Evolutionary conservation across 2,113 vertebrate species (phyloP).

Genomic region (Terrapene triunguis): DNA sequence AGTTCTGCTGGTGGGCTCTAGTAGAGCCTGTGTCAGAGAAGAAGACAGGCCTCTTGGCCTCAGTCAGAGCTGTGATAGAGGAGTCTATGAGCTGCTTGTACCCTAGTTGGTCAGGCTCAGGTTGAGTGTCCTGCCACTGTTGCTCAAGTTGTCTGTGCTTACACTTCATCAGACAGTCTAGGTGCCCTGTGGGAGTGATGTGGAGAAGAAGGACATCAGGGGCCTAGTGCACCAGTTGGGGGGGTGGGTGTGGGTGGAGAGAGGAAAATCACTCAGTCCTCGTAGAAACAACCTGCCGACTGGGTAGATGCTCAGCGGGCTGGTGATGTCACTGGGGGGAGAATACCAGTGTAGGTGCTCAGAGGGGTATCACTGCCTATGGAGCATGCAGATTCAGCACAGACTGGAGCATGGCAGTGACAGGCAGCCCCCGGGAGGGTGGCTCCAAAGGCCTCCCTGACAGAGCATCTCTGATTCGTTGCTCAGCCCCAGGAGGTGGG

Average conservation of each 20-base stretch:
- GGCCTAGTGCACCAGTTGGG: fast-evolving
- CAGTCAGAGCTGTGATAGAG: neutral
- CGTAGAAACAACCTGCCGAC: neutral
- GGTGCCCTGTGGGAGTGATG: neutral
- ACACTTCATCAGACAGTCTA: neutral
- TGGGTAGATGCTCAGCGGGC: neutral
- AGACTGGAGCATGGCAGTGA: neutral
- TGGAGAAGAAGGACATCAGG: neutral
- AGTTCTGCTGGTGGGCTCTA: too few relatives aligned
- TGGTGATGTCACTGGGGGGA: neutral
- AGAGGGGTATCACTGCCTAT: neutral
- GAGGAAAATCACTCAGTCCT: neutral
- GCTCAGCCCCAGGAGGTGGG: too few relatives aligned
- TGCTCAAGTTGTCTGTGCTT: neutral
- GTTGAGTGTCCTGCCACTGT: too few relatives aligned
- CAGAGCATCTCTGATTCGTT: too few relatives aligned
- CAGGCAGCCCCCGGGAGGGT: neutral
- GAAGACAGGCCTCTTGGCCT: too few relatives aligned
- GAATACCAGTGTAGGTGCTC: neutral
- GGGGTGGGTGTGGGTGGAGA: neutral
- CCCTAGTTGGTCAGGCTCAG: too few relatives aligned
- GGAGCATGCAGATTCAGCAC: neutral
- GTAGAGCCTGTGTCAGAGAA: too few relatives aligned
- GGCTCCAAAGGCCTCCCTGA: neutral
- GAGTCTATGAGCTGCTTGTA: fast-evolving